phyloP scores from a whole-genome alignment of 1,140 invertebrate species.

The Luehdorfia chinensis region DNA sequence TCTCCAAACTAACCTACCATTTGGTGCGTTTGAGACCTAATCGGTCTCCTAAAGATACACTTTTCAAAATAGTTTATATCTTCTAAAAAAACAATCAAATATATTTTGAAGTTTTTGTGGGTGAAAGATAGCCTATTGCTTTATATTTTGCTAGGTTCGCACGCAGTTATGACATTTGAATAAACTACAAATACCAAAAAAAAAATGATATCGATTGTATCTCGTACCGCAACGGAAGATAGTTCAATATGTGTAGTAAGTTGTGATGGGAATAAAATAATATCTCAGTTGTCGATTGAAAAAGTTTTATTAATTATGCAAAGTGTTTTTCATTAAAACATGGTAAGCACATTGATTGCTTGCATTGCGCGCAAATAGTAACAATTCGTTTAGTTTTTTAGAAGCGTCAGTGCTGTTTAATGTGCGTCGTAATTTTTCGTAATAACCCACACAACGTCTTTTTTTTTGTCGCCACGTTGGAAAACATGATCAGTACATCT shows the following conservation, averaged over 20 bases:
- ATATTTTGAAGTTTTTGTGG: conserved; percentile 1
- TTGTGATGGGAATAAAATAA: conserved; percentile 31
- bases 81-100: conserved; percentile 15
- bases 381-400: conserved; percentile 27
- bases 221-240: conserved; percentile 22
- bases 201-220: conserved; percentile 25
- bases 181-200: conserved; percentile 26
- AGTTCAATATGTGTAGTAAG: conserved; percentile 24
- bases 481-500: conserved; percentile 23
- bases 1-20: conserved; percentile 14
- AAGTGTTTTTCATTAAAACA: conserved; percentile 33
- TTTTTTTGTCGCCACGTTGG: conserved; percentile 24
- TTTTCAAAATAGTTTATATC: conserved; percentile 16
- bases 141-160: conserved; percentile 17
- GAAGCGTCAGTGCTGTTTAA: conserved; percentile 23
- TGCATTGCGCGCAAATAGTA: conserved; percentile 19
- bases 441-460: conserved; percentile 27
- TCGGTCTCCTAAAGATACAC: conserved; percentile 16
- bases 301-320: conserved; percentile 24
- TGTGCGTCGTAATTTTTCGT: conserved; percentile 23
- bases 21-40: conserved; percentile 19
- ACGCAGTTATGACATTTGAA: conserved; percentile 28
- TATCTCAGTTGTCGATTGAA: conserved; percentile 23
- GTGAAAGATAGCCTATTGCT: conserved; percentile 5
- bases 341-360: conserved; percentile 21